Conservation (phyloP, 2,888 invertebrate species). For the Aphodius sticticus region DNA sequence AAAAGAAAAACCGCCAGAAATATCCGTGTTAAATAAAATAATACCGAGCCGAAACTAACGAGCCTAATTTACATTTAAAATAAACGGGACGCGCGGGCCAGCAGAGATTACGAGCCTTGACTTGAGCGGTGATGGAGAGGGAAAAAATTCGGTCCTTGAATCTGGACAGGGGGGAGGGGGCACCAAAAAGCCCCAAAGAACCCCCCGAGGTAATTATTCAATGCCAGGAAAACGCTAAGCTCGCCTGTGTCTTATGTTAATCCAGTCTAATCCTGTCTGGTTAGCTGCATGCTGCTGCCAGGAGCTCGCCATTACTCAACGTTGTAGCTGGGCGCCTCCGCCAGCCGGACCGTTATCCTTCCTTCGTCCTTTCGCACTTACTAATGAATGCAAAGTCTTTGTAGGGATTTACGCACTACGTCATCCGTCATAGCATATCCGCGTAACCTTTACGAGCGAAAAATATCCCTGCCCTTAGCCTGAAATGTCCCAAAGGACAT, state of each 20-base stretch:
- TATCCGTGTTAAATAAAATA: constrained; percentile 37
- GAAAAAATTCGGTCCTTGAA: constrained; percentile 34
- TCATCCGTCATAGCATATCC: constrained; percentile 31
- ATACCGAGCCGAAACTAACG: constrained; percentile 38
- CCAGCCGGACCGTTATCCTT: constrained; percentile 15
- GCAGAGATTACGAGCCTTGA: constrained; percentile 51
- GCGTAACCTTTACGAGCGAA: not conserved
- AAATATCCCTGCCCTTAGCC: not conserved
- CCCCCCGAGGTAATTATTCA: constrained; percentile 55
- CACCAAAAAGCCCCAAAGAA: constrained; percentile 8
- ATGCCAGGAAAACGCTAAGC: constrained; percentile 60
- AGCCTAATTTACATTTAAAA: constrained; percentile 50
- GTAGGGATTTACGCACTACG: constrained; percentile 33
- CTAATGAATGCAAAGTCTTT: constrained; percentile 36
- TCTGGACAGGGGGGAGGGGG: constrained; percentile 28
- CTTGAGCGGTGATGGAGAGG: constrained; percentile 29
- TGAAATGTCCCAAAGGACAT: not conserved
- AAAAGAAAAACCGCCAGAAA: constrained; percentile 11
- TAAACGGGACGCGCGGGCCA: constrained; percentile 46
- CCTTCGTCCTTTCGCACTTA: constrained; percentile 14
- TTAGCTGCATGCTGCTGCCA: constrained; percentile 57
- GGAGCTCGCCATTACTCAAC: constrained; percentile 57
- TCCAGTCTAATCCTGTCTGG: constrained; percentile 60
- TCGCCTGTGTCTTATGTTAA: constrained; percentile 61
- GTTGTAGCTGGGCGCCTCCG: constrained; percentile 23